These are phyloP conservation scores for Isichthys henryi DNA, from an alignment of 2,113 vertebrate genomes.

Conservation along the genomic window DNA sequence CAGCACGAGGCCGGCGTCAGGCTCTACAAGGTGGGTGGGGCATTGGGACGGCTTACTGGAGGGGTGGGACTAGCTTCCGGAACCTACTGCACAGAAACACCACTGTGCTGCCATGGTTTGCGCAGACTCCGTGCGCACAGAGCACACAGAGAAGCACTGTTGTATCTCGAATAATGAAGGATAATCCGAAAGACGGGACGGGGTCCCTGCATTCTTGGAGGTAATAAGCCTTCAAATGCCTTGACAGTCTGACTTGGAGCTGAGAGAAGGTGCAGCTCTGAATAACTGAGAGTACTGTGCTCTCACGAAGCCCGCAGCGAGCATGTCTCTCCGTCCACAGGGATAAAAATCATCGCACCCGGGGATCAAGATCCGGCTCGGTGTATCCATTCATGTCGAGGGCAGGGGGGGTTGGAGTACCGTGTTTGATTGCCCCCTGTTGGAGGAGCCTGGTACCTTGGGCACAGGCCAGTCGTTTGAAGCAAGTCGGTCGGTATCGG, in stretches of 20 bases:
- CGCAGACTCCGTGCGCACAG: not conserved
- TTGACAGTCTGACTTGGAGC: not conserved
- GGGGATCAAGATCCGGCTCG: not conserved
- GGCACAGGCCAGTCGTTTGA: not conserved
- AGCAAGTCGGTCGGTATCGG: not conserved
- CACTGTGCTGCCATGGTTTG: not conserved
- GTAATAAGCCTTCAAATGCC: not conserved
- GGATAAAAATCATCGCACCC: not conserved
- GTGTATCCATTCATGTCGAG: not conserved
- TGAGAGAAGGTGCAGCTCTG: not conserved
- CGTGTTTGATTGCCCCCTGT: not conserved
- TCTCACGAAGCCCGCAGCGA: not conserved
- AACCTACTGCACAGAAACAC: too few species aligned
- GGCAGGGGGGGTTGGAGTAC: not conserved
- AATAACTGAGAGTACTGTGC: not conserved
- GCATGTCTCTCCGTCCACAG: not conserved
- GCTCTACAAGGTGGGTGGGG: slow-evolving; percentile 90
- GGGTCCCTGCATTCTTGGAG: not conserved
- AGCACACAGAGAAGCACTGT: not conserved
- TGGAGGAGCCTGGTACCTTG: not conserved
- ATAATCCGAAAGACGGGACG: not conserved
- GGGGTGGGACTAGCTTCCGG: not conserved
- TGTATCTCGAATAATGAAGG: not conserved
- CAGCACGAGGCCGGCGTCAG: slow-evolving; percentile 87
- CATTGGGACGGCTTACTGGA: not conserved